Conservation (phyloP, 1,140 invertebrate species). For the Trichomalopsis sarcophagae region DNA sequence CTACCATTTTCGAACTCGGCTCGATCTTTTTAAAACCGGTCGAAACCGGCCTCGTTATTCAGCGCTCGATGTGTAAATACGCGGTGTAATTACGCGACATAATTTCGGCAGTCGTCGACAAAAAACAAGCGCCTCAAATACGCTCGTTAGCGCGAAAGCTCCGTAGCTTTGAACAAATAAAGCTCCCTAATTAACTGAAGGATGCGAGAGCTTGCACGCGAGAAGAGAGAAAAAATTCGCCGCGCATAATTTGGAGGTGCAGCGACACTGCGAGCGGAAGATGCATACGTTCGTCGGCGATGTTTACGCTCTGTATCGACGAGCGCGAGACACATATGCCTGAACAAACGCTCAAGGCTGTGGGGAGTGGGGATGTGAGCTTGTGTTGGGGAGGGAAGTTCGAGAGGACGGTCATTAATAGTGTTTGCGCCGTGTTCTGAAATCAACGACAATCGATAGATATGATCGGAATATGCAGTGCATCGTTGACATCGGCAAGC, state of each 20-base stretch:
- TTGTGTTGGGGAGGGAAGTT: not conserved
- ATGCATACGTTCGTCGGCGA: not conserved
- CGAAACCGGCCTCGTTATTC: not conserved
- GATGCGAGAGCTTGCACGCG: too few species aligned
- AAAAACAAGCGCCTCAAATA: too few species aligned
- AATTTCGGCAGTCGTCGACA: too few species aligned
- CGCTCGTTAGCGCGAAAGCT: too few species aligned
- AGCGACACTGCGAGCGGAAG: too few species aligned
- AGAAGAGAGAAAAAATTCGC: too few species aligned
- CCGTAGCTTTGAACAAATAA: too few species aligned
- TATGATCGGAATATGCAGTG: not conserved
- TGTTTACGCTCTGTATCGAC: not conserved
- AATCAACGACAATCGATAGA: not conserved
- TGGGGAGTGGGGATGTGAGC: too few species aligned
- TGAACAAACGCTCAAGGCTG: not conserved
- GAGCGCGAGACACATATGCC: not conserved
- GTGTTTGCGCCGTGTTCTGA: conserved; percentile 19
- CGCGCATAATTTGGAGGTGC: too few species aligned
- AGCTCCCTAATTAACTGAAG: too few species aligned
- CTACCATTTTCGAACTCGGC: not conserved
- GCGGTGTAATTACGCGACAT: too few species aligned
- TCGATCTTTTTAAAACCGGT: not conserved
- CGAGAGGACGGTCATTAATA: conserved; percentile 32
- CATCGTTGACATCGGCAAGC: not conserved
- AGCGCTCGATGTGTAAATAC: not conserved